Base-by-base conservation (phyloP, 2,888 invertebrate genomes). In the Mechanitis messenoides region DNA sequence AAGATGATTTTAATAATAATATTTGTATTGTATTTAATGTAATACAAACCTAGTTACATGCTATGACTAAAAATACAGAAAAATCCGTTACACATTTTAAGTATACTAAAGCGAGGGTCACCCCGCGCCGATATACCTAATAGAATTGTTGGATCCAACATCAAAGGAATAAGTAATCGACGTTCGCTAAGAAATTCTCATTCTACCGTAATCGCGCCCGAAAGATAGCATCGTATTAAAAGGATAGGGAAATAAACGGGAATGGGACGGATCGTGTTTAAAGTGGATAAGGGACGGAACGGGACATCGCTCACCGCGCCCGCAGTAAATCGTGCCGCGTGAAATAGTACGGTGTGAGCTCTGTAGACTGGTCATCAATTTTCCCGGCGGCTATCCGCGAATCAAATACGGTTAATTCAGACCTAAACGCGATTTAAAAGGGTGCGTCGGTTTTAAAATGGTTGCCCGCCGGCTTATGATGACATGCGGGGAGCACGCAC, bases 361-460 rank as follows among this genome's bases (percentile, higher is more conserved):
- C 67, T 71, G 66, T 56, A 66, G 70, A 69, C 76, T 71, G 74
- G 75, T 82, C 80, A 86, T 86, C 85, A 85, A 86, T 87, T 84
- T 84, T 85, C 86, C 85, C 80, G 84, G 84, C 81, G 84, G 81
- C 83, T 83, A 84, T 82, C 85, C 87, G 84, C 84, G 85, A 87
- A 86, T 85, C 85, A 84, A 85, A 84, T 83, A 81, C 81, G 84
- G 81, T 86, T 85, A 86, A 86, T 87, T 86, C 86, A 80, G 84
- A 85, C 84, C 85, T 86, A 85, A 86, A 86, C 85, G 85, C 84
- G 85, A 85, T 87, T 86, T 83, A 78, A 72, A 74, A 71, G 72
- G 54, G 57, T 54, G 28, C 53, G 45, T 33, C 54, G 33, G 58
- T 59, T 59, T 35, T 45, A 54, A 59, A 45, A 38, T 28, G 38